These are phyloP conservation scores for Kryphioiulus occultus DNA, from an alignment of 2,888 invertebrate genomes.

Conservation along the genomic window DNA sequence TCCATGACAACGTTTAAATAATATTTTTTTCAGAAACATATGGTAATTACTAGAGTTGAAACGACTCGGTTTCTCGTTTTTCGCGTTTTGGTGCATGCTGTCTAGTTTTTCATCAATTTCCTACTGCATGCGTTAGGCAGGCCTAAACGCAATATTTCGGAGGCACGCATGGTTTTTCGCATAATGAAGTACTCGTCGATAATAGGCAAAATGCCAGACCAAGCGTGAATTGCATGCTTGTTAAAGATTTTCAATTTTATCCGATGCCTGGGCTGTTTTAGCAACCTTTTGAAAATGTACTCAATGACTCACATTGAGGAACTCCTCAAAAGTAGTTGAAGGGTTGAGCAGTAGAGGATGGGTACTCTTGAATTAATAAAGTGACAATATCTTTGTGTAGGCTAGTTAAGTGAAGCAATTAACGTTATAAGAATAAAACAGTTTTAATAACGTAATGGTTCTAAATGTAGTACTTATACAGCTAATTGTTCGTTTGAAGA, in stretches of 20 bases:
- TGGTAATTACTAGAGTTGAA: background rate
- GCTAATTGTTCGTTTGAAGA: background rate
- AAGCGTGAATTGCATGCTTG: slow-evolving; percentile 5
- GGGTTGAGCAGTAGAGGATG: background rate
- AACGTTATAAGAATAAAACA: background rate
- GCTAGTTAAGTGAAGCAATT: background rate
- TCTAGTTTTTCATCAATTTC: background rate
- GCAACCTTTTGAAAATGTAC: background rate
- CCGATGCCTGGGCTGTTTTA: background rate
- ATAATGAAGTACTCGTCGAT: background rate
- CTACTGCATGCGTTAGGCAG: background rate
- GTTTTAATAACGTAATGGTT: background rate
- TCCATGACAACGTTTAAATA: background rate
- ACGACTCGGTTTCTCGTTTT: background rate
- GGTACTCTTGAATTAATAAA: background rate
- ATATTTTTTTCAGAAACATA: background rate
- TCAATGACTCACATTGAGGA: background rate
- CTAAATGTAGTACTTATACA: background rate
- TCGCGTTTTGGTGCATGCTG: background rate
- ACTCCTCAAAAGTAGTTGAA: background rate
- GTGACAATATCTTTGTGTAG: background rate
- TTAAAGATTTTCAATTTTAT: background rate
- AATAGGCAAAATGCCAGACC: background rate
- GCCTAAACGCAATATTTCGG: background rate
- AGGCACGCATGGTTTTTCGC: background rate